phyloP scores from a whole-genome alignment of 92 coral and sea anemone species.

The Desmophyllum pertusum region DNA sequence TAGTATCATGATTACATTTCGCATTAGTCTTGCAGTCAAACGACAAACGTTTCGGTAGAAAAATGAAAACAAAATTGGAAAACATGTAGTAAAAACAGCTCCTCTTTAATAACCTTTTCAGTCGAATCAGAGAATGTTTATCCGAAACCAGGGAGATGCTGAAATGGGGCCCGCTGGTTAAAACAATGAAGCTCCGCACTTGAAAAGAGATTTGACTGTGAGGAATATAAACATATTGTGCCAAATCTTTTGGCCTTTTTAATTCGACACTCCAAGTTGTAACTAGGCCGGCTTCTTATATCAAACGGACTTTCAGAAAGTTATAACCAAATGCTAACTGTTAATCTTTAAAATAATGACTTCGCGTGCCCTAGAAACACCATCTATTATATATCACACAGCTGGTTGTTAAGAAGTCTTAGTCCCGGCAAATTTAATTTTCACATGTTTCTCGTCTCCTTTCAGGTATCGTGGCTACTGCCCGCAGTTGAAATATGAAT shows the following conservation, averaged over 20 bases:
- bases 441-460: not conserved
- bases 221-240: not conserved
- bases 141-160: not conserved
- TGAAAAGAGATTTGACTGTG: not conserved
- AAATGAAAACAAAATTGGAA: not conserved
- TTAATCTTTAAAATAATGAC: not conserved
- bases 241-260: not conserved
- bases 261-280: not conserved
- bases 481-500: conserved; percentile 89
- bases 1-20: not conserved
- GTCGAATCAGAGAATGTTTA: not conserved
- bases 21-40: not conserved
- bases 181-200: not conserved
- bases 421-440: not conserved
- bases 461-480: conserved; percentile 93
- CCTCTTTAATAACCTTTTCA: not conserved
- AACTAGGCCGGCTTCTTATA: no score
- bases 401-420: not conserved
- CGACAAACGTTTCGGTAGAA: not conserved
- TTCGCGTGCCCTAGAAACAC: not conserved
- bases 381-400: not conserved
- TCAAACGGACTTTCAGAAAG: no score
- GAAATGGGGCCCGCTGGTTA: not conserved
- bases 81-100: not conserved
- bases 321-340: not conserved